Base-by-base conservation (phyloP, 2,797 vertebrate genomes). In the Danio albolineatus region DNA sequence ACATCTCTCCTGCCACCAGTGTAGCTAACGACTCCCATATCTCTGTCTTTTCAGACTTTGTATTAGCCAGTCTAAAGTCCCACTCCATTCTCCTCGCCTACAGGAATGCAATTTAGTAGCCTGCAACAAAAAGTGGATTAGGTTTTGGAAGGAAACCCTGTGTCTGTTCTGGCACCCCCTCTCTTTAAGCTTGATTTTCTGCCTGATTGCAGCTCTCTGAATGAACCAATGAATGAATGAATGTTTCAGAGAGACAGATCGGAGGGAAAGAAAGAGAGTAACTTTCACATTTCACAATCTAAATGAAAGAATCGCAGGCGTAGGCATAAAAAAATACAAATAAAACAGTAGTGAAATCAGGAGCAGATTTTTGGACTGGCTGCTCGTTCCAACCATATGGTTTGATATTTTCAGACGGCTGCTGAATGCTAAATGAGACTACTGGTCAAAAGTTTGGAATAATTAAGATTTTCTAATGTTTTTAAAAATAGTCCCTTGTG, bases 101-200 rank as follows among this genome's bases (percentile, higher is more conserved):
- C 76, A 75, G 80, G 80, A 84, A 84, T 84, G 80, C 76, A 81
- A 70, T 73, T 71, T 76, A 64, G 71, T 60, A 74, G 79, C 59
- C 71, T 64, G 43, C 44, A 74, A 82, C 83, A 82, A 84, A 84
- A 75, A 81, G 76, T 79, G 72, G 79, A 84, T 84, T 84, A 82
- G 44, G 72, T 75, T 79, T 82, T 65, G 44, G 60, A 76, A 70
- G 72, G 72, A 73, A 79, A 79, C 51, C 64, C 75, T 51, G 54
- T 74, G 76, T 78, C 81, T 73, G 61, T 49, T 43, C 57, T 43
- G 59, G 51, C 74, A 62, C 48, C 64, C 67, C 62, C 43, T 53
- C 69, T 76, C 78, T 74, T 72, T 60, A 59, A 72, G 66, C 71
- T 79, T 76, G 80, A 82, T 84, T 84, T 84, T 84, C 79, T 78